phyloP scores from a whole-genome alignment of 2,888 invertebrate genomes.

The Proisotoma minuta region DNA sequence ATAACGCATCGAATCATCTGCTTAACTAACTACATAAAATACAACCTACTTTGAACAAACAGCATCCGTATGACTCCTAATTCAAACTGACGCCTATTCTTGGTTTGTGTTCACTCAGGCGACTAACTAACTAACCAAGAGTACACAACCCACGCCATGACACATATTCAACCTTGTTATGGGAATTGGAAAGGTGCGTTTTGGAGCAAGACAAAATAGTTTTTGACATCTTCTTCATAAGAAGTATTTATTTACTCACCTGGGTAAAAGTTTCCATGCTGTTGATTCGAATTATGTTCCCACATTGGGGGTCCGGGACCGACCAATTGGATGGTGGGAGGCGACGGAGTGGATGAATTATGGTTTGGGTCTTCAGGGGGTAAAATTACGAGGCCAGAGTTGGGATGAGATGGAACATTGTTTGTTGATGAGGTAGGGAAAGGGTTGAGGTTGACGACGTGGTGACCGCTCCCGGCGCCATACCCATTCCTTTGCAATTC shows the following conservation, averaged over 20 bases:
- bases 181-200: too few species aligned
- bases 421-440: slow-evolving; percentile 22
- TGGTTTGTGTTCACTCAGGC: too few species aligned
- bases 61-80: too few species aligned
- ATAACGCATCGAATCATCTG: too few species aligned
- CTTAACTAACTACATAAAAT: too few species aligned
- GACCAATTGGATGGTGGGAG: slow-evolving; percentile 45
- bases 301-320: slow-evolving; percentile 46
- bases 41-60: too few species aligned
- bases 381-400: slow-evolving; percentile 39
- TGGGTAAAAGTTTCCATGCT: slow-evolving; percentile 38
- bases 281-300: slow-evolving; percentile 46
- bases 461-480: slow-evolving; percentile 48
- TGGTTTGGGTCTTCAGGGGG: slow-evolving; percentile 38
- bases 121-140: too few species aligned
- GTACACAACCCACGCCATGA: too few species aligned
- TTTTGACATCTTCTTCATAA: not conserved
- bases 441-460: slow-evolving; percentile 36
- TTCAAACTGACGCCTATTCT: too few species aligned
- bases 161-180: too few species aligned
- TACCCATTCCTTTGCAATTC: slow-evolving; percentile 56
- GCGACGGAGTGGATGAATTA: slow-evolving; percentile 44
- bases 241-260: slow-evolving; percentile 16
- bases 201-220: not conserved
- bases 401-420: slow-evolving; percentile 31